Base-by-base conservation (phyloP, 1,140 invertebrate genomes). In the Eueides isabella region DNA sequence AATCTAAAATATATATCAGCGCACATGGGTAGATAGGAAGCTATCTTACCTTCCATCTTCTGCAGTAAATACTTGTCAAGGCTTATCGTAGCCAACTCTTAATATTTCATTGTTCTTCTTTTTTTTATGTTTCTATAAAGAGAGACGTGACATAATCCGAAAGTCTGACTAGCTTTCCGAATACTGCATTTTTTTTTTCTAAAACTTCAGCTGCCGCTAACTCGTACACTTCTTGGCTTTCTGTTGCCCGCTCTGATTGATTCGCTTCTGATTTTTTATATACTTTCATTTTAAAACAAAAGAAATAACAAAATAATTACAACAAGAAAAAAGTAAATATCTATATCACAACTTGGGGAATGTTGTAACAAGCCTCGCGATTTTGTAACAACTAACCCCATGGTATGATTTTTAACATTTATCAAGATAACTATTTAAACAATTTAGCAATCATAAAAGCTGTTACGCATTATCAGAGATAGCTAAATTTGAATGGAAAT, bases 1-100 rank as follows among this genome's bases (percentile, higher is more conserved):
- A 80, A 55, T 16, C 76, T 74, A 66, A 80, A 80, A 61, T 78
- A 80, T 30, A 80, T 80, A 23, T 14, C 26, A 19, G 76, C 48
- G 48, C 75, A 75, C 62, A 75, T 75, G 41, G 76, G 6, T 12
- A 80, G 38, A 74, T 80, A 80, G 1, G 69, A 41, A 19, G 70
- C 65, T 73, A 80, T 33, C 5, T 16, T 48, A 14, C 12, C 30
- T 71, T 80, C 72, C 63, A n/a, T 80, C 26, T 41, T 71, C 61
- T 29, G n/a, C 61, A 41, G 7, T 78, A 23, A 82, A 79, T 0
- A 81, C 75, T 55, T 26, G n/a, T 72, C 70, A 73, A 7, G 30
- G n/a, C 64, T 76, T 72, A 12, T n/a, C 41, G n/a, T 79, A 82
- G 11, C 64, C 80, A 6, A 75, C 61, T 6, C 55, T 67, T 23